A percentile compares a stretch with the other conserved stretches of the same genome.
These are phyloP conservation scores for Anoplopoma fimbria DNA, from an alignment of 2,113 vertebrate genomes.

Conservation along the genomic window DNA sequence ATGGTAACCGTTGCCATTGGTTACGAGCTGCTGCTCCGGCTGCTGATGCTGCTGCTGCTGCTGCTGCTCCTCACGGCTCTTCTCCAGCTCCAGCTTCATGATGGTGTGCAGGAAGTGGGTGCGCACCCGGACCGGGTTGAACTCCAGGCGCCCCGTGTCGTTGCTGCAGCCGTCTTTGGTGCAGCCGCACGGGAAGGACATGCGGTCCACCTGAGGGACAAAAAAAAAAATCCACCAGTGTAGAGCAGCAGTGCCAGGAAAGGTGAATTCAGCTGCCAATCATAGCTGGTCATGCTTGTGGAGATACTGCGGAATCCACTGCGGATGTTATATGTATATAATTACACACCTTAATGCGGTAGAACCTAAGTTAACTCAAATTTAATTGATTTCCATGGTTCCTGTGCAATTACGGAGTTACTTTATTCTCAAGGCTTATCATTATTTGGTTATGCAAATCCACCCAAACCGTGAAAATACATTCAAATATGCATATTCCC, in stretches of 20 bases:
- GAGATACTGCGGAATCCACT: constrained; percentile 8
- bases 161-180: constrained; percentile 96
- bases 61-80: constrained; percentile 89
- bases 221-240: neutral
- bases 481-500: neutral
- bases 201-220: constrained; percentile 91
- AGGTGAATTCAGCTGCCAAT: neutral
- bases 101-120: constrained; percentile 98
- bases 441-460: neutral
- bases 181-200: constrained; percentile 97
- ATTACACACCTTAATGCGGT: neutral
- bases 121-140: constrained; percentile 95
- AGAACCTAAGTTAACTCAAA: neutral
- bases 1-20: constrained; percentile 90
- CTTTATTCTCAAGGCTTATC: neutral
- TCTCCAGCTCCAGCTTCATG: constrained; percentile 97
- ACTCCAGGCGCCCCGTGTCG: constrained; percentile 93
- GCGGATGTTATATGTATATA: neutral
- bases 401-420: neutral
- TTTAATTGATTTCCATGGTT: neutral
- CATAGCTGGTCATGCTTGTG: neutral
- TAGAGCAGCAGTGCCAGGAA: neutral
- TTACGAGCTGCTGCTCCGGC: constrained; percentile 82
- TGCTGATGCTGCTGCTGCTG: constrained; percentile 84
- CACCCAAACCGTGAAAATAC: neutral